These are phyloP conservation scores for Mystacornis crossleyi DNA, from an alignment of 2,113 vertebrate species.

Conservation along the genomic window DNA sequence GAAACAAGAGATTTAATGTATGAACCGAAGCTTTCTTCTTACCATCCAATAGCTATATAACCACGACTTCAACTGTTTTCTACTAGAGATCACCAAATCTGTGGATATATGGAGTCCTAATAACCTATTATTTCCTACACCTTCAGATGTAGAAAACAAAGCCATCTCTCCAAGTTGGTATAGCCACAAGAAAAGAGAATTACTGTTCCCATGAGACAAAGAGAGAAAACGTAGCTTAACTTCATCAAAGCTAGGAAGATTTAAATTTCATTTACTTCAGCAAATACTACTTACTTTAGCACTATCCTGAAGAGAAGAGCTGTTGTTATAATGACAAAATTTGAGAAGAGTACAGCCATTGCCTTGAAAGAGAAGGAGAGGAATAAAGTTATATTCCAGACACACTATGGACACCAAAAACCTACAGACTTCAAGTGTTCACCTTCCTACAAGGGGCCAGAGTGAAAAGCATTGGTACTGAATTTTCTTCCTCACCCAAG, in stretches of 20 bases:
- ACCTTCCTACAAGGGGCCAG: neutral
- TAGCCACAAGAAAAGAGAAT: neutral
- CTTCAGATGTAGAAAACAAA: neutral
- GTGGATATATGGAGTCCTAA: neutral
- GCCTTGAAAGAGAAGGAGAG: constrained; percentile 81
- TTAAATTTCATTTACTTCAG: neutral
- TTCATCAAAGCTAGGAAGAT: neutral
- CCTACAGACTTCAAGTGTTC: neutral
- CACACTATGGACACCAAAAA: neutral
- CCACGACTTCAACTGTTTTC: neutral
- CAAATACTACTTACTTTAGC: constrained; percentile 88
- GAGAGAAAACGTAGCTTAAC: neutral
- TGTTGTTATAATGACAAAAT: constrained; percentile 98
- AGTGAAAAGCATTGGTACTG: neutral
- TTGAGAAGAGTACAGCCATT: constrained; percentile 96
- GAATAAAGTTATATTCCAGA: constrained; percentile 43
- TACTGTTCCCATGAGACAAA: neutral
- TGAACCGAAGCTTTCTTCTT: neutral
- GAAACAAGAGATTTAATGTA: neutral
- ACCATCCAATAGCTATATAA: neutral
- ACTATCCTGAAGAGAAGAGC: constrained; percentile 95
- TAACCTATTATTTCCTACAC: neutral
- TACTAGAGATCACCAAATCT: neutral
- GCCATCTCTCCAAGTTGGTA: neutral
- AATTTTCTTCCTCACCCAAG: neutral